A percentile compares a stretch with the other conserved stretches of the same genome.
Evolutionary conservation across 2,797 vertebrate species (phyloP).

Genomic region (Macrochelys suwanniensis): DNA sequence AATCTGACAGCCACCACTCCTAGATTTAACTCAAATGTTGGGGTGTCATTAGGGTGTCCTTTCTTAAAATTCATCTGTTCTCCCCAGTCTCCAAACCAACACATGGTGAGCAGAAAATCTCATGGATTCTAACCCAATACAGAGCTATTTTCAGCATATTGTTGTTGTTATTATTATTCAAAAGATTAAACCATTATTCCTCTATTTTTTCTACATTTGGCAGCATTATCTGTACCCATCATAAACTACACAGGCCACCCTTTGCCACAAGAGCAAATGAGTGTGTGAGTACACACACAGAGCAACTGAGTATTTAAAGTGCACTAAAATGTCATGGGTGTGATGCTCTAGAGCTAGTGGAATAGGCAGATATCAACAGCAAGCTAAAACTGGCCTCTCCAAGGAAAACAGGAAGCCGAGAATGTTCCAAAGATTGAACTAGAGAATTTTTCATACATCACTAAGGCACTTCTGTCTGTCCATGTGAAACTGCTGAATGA

Average conservation of each 20-base stretch:
- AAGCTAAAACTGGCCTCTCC: not conserved
- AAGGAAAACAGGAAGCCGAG: not conserved
- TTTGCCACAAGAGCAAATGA: too few species aligned
- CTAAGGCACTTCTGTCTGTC: not conserved
- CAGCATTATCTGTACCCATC: slow-evolving; percentile 35
- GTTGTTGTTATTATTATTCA: not conserved
- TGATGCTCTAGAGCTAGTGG: not conserved
- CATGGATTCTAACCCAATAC: not conserved
- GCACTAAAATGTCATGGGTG: not conserved
- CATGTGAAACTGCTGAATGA: not conserved
- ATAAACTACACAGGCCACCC: not conserved
- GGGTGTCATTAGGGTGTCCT: not conserved
- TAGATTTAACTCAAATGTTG: not conserved
- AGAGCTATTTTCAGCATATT: not conserved
- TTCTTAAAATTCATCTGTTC: not conserved
- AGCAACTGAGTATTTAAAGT: not conserved
- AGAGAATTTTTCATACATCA: not conserved
- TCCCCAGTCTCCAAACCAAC: not conserved
- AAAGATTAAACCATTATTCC: slow-evolving; percentile 21
- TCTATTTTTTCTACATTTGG: slow-evolving; percentile 21
- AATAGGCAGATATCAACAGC: not conserved
- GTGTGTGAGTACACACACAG: not conserved
- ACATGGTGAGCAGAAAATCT: not conserved
- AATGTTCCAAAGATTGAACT: not conserved
- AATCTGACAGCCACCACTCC: not conserved